A percentile compares a stretch with the other conserved stretches of the same genome.
phyloP scores from a whole-genome alignment of 2,888 invertebrate genomes.

The Cantharis nigra region DNA sequence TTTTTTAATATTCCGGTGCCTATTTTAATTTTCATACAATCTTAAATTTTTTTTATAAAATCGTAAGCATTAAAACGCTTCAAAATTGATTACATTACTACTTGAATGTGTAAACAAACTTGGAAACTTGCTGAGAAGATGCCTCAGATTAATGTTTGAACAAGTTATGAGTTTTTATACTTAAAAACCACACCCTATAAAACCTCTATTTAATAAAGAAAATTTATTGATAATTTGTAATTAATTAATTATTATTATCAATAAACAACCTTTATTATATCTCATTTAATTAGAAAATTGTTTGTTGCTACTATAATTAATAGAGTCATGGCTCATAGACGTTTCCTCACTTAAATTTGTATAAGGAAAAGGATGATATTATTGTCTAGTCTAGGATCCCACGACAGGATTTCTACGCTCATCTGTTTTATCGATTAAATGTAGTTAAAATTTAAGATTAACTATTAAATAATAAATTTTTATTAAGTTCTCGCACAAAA shows the following conservation, averaged over 20 bases:
- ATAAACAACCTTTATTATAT: background rate
- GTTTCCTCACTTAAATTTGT: too few species aligned
- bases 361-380: too few species aligned
- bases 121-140: background rate
- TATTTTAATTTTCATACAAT: background rate
- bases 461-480: too few species aligned
- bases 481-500: too few species aligned
- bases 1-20: background rate
- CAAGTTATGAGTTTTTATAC: slow-evolving; percentile 3
- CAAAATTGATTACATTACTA: slow-evolving; percentile 1
- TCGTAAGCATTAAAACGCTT: background rate
- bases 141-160: slow-evolving; percentile 3
- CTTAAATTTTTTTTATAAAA: background rate
- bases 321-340: too few species aligned
- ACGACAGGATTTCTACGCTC: too few species aligned
- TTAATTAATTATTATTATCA: background rate
- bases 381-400: too few species aligned
- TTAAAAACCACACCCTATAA: background rate
- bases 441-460: too few species aligned
- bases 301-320: background rate
- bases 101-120: background rate
- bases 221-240: background rate
- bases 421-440: too few species aligned
- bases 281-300: background rate
- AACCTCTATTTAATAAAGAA: background rate